Conservation (phyloP, 2,113 vertebrate species). For the Platichthys stellatus region DNA sequence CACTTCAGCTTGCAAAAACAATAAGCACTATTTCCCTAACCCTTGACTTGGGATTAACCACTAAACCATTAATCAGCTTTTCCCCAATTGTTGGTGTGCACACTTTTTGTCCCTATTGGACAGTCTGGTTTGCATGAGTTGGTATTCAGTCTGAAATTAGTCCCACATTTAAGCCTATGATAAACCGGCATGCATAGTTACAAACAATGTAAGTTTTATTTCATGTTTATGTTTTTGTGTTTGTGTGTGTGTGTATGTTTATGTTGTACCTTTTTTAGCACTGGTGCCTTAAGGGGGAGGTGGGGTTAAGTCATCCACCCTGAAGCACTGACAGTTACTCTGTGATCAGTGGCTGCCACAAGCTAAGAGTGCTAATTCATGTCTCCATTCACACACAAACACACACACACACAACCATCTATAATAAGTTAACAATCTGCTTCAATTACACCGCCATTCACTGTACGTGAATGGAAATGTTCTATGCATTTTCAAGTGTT, state of each 20-base stretch:
- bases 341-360: conserved; percentile 58
- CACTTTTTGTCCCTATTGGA: background rate
- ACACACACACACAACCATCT: too few species aligned
- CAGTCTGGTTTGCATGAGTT: background rate
- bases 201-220: background rate
- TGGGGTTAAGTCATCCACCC: conserved; percentile 16
- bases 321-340: too few species aligned
- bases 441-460: too few species aligned
- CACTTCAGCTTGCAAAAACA: too few species aligned
- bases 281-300: conserved; percentile 23
- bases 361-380: conserved; percentile 67
- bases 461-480: too few species aligned
- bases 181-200: background rate
- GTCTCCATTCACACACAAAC: background rate
- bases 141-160: too few species aligned
- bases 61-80: background rate
- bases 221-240: too few species aligned
- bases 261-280: conserved; percentile 14
- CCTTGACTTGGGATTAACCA: background rate
- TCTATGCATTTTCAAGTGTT: too few species aligned
- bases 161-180: background rate
- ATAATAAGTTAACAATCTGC: too few species aligned
- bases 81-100: background rate
- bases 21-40: too few species aligned
- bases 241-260: too few species aligned